Base-by-base conservation (phyloP, 2,113 vertebrate species). In the Stegastes partitus region DNA sequence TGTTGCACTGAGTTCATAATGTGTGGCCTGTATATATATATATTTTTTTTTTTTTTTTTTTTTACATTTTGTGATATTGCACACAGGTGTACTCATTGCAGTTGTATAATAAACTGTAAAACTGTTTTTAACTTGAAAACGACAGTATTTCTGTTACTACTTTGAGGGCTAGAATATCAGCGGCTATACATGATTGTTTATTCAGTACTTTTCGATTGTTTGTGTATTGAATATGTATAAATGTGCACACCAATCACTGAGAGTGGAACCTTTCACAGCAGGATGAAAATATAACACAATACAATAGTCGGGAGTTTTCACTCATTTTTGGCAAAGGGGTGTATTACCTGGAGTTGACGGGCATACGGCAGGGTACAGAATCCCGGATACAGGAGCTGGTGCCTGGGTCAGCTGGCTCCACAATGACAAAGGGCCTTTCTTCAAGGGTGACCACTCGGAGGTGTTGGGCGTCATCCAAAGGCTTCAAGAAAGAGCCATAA, bases 361-460 rank as follows among this genome's bases (percentile, higher is more conserved):
- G 97, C 83, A 94, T 94, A 23, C 97, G 93, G 77, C 97, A 99
- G 85, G 97, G 97, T 2, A 99, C 97, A 0, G 97, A 97, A 90
- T 99, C 97, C 11, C 97, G 93, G 85, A 99, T 97, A 89, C 97
- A 98, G 65, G 97, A 96, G 87, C 96, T 96, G 0, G 96, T 97
- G 22, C 95, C 95, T 0, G 97, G 95, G 82, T 98, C 97, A 0
- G 96, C 96, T 0, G 93, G 94, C 86, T 99, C 97, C 77, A 99
- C 97, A 1, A 99, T 98, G 78, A 98, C 97, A 0, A 99, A 99
- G 11, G 97, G 97, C 0, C 97, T 87, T 47, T 98, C 97, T 85
- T 98, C 97, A 78, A 98, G 74, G 0, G 97, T 99, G 64, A 97
- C 97, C 87, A 98, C 97, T 0, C 94, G 91, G 59, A 99, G 94